Evolutionary conservation across 1,140 invertebrate species (phyloP).

Genomic region (Cherax destructor): DNA sequence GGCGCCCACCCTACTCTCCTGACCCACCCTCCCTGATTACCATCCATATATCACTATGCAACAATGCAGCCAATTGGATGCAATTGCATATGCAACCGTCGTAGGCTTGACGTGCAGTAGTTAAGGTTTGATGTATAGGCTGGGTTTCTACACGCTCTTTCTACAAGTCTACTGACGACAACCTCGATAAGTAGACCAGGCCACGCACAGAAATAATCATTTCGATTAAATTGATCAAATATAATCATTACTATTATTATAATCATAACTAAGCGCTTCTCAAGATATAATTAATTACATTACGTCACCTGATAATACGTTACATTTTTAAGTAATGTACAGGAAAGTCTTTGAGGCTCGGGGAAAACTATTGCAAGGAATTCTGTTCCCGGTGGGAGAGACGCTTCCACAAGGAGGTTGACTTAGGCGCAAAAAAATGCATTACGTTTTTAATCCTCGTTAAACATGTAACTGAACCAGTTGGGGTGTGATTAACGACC

Average conservation of each 20-base stretch:
- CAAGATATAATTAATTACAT: no score
- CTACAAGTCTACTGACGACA: background rate
- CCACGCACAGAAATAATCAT: no score
- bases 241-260: no score
- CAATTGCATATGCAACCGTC: slow-evolving; percentile 68
- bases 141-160: background rate
- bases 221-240: no score
- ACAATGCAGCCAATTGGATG: slow-evolving; percentile 64
- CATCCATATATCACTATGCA: slow-evolving; percentile 66
- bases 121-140: slow-evolving; percentile 58
- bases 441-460: background rate
- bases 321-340: no score
- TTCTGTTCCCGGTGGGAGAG: background rate
- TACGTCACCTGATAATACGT: no score
- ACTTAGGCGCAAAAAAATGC: background rate
- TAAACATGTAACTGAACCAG: background rate
- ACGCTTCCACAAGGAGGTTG: background rate
- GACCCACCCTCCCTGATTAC: slow-evolving; percentile 27
- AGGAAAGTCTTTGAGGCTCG: no score
- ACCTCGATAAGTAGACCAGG: background rate
- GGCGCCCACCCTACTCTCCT: background rate
- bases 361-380: background rate
- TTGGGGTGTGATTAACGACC: background rate
- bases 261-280: no score
- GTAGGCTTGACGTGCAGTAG: slow-evolving; percentile 59